Base-by-base conservation (phyloP, 1,140 invertebrate genomes). In the Armadillidium nasatum region DNA sequence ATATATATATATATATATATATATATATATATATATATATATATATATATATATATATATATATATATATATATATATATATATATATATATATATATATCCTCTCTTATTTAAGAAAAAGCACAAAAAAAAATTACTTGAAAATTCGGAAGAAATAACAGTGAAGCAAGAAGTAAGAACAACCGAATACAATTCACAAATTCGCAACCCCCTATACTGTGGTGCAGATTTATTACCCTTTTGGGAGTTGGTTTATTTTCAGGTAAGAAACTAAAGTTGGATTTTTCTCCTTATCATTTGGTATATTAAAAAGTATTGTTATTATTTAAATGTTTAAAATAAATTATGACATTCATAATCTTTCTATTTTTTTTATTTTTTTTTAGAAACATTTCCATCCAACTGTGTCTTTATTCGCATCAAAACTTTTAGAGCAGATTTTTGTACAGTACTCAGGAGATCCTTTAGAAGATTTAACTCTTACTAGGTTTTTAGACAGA, bases 401-500 rank as follows among this genome's bases (percentile, higher is more conserved):
- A 0, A 92, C 93, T 50, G 93, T 97, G 15, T 87, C 91, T 71
- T 85, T 97, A 50, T 99, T 96, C 87, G 93, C 95, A 0, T 87
- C 89, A 66, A 92, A 90, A 75, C 87, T 98, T 19, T 82, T 96
- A 0, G 85, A 91, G 80, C 90, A 92, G 89, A 84, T 87, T 85
- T 83, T 82, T 73, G 91, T 98, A 45, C 87, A 89, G 44, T 98
- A 98, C 83, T 88, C 89, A 73, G 96, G 97, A 0, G 94, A 99
- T 87, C 95, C 96, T 0, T 85, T 98, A 0, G 88, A 93, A 82
- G 96, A 99, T 86, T 95, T 98, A 82, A 92, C 91, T 0, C 84
- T 94, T 0, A 91, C 94, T 43, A 87, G 93, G 77, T 99, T 98
- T 83, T 85, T 99, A 13, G 96, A 99, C 83, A 88, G 95, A 75